A percentile compares a stretch with the other conserved stretches of the same genome.
These are phyloP conservation scores for Petaurus breviceps DNA, from an alignment of 2,113 vertebrate genomes.

Conservation along the genomic window DNA sequence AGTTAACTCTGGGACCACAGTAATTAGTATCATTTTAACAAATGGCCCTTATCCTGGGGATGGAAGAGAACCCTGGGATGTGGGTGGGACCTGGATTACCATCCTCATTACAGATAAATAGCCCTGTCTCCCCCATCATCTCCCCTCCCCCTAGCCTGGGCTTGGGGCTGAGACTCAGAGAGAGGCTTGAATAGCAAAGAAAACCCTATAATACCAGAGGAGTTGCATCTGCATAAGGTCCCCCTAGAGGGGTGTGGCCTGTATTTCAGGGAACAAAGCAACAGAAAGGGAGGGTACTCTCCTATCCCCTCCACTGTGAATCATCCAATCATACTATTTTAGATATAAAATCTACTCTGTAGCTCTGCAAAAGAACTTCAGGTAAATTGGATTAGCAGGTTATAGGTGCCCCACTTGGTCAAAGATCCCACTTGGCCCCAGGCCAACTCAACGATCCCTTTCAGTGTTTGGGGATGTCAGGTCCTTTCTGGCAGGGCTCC, in stretches of 20 bases:
- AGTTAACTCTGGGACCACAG: neutral
- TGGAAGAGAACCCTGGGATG: neutral
- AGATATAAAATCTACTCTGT: neutral
- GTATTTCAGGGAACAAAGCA: neutral
- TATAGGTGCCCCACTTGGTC: neutral
- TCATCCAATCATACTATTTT: neutral
- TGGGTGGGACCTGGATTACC: neutral
- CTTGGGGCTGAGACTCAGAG: neutral
- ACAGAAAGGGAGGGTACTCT: neutral
- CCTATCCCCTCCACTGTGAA: neutral
- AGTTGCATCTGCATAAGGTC: conserved; percentile 1
- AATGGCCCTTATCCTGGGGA: neutral
- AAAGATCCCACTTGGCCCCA: neutral
- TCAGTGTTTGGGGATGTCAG: neutral
- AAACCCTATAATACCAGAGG: neutral
- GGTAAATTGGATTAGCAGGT: neutral
- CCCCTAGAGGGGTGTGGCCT: neutral
- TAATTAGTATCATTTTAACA: neutral
- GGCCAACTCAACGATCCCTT: neutral
- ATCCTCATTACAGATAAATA: neutral
- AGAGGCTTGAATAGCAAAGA: neutral
- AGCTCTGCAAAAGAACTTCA: neutral
- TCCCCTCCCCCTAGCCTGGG: neutral
- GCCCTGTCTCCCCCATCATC: neutral
- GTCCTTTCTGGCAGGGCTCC: neutral